Conservation (phyloP, 2,113 vertebrate genomes). For the Gasterosteus nipponicus region DNA sequence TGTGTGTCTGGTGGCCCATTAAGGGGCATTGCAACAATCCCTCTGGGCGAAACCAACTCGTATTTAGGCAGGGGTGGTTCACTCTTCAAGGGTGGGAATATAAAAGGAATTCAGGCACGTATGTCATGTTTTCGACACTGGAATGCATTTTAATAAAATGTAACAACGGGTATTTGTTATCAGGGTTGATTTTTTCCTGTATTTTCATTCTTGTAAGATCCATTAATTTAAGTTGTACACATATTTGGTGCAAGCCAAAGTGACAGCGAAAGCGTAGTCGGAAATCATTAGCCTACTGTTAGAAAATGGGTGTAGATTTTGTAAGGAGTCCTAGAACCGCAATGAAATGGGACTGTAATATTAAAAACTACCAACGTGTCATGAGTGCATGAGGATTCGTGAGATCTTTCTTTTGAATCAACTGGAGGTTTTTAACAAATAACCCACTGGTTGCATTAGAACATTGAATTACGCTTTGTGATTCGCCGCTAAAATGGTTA, state of each 20-base stretch:
- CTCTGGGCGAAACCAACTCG: constrained; percentile 65
- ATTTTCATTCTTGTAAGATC: not conserved
- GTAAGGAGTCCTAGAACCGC: not conserved
- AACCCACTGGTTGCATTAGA: not conserved
- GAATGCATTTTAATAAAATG: fast-evolving
- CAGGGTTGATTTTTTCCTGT: fast-evolving
- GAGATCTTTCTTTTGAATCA: not conserved
- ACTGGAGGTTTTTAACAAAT: not conserved
- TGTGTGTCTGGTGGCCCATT: constrained; percentile 44
- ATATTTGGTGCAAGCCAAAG: constrained; percentile 46
- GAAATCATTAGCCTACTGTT: constrained; percentile 21
- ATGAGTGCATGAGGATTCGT: not conserved
- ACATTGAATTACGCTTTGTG: not conserved
- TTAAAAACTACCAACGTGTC: fast-evolving
- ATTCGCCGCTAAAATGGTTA: not conserved
- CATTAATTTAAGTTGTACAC: not conserved
- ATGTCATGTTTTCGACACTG: fast-evolving
- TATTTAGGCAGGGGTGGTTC: not conserved
- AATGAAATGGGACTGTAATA: not conserved
- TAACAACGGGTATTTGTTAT: not conserved
- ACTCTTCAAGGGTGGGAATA: not conserved
- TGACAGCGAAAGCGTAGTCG: constrained; percentile 52
- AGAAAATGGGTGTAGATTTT: constrained; percentile 4
- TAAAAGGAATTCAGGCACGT: fast-evolving
- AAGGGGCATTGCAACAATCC: constrained; percentile 74